A percentile compares a stretch with the other conserved stretches of the same genome.
Evolutionary conservation across 1,140 invertebrate species (phyloP).

Genomic region (Phocides pigmalion): DNA sequence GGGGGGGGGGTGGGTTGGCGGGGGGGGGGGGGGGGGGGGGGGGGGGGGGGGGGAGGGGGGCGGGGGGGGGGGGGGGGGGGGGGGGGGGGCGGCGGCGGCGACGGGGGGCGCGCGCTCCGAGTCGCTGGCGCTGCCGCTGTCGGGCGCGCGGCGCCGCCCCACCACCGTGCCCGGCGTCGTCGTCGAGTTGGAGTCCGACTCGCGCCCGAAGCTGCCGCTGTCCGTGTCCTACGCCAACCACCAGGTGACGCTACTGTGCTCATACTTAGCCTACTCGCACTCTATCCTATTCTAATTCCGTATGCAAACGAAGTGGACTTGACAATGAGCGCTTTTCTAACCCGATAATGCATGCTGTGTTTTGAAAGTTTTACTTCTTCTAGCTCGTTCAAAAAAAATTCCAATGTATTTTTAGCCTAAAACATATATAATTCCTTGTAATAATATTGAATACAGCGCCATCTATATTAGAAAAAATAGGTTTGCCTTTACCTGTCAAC

Average conservation of each 20-base stretch:
- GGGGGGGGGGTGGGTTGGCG: no score
- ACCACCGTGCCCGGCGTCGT: slow-evolving; percentile 88
- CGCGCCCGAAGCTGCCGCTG: slow-evolving; percentile 87
- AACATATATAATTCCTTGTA: no score
- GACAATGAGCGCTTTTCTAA: no score
- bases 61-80: slow-evolving; percentile 10
- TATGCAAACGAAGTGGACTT: background rate
- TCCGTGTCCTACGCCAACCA: slow-evolving; percentile 84
- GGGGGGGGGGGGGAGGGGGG: slow-evolving; percentile 6
- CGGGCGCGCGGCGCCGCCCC: slow-evolving; percentile 80
- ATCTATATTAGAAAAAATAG: no score
- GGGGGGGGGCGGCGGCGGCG: slow-evolving; percentile 31
- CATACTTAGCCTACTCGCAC: background rate
- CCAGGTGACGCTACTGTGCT: slow-evolving; percentile 2
- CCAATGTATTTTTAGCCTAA: no score
- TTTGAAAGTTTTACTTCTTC: no score
- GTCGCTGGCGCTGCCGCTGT: slow-evolving; percentile 68
- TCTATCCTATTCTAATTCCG: background rate
- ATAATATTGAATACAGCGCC: no score
- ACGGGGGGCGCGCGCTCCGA: slow-evolving; percentile 77
- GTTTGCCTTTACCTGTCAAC: no score
- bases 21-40: no score
- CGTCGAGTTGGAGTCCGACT: slow-evolving; percentile 90
- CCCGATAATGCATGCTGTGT: no score
- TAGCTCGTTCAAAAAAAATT: no score